Evolutionary conservation across 2,797 vertebrate genomes (phyloP).

Genomic region (Orientallactaga sibirica): DNA sequence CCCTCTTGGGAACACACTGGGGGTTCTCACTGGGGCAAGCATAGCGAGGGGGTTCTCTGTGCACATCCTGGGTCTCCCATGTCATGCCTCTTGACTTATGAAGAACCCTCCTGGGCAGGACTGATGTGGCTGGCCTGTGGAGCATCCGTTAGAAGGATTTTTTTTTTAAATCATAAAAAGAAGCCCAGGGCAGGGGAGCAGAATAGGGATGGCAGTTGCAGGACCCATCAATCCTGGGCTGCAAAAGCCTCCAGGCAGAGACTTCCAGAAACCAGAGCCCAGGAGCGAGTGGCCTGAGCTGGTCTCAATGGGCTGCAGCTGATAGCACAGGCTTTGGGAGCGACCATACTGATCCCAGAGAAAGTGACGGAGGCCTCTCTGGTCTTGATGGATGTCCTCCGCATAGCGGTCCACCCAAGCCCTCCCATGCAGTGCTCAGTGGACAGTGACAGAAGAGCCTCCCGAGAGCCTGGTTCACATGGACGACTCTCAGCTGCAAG

Average conservation of each 20-base stretch:
- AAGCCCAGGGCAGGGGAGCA: fast-evolving
- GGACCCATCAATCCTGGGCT: background rate
- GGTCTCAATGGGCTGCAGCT: background rate
- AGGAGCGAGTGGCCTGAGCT: background rate
- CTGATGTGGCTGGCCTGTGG: too few species aligned
- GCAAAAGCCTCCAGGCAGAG: background rate
- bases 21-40: background rate
- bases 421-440: background rate
- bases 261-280: background rate
- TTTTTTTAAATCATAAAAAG: background rate
- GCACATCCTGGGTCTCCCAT: too few species aligned
- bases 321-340: background rate
- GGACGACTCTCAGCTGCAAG: fast-evolving
- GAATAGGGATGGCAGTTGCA: fast-evolving
- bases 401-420: fast-evolving
- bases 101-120: fast-evolving
- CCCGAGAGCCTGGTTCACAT: too few species aligned
- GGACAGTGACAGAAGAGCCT: fast-evolving
- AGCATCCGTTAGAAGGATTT: fast-evolving
- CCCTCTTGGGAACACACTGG: background rate
- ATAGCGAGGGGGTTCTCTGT: fast-evolving
- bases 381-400: fast-evolving
- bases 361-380: background rate
- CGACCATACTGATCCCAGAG: background rate
- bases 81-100: background rate